Base-by-base conservation (phyloP, 2,113 vertebrate species). In the Diadophis punctatus region DNA sequence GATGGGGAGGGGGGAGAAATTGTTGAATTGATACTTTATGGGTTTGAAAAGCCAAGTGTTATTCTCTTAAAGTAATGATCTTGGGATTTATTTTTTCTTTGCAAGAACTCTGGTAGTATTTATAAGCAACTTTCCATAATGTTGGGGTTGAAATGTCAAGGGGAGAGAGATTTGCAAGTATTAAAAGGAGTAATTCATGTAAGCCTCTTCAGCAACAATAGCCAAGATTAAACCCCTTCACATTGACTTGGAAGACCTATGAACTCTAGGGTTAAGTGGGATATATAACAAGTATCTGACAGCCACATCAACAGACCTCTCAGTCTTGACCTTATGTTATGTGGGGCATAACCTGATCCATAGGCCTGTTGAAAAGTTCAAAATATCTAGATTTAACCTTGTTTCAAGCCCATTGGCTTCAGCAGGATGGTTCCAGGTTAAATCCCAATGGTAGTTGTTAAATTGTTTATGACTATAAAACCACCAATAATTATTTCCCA, bases 201-300 rank as follows among this genome's bases (percentile, higher is more conserved):
- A 97, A 97, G 97, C 96, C 96, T 96, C 91, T 84, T 90, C 93
- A 93, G 92, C 1, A 1, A 96, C 96, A 97, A 97, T 94, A 94
- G 96, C 90, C 91, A 93, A 95, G 96, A 97, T 96, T 96, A 96
- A 95, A 95, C 94, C 74, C 55, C 93, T 95, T 95, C 95, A 95
- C 95, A 96, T 94, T 96, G 95, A 95, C 96, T 96, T 95, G 95
- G 92, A 96, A 4, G 96, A 97, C 96, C 96, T 97, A 93, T 96
- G 96, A 97, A 96, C 96, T 90, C 88, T 92, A 94, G 93, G 96
- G 97, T 97, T 96, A 96, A 97, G 96, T 96, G 94, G 95, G 93
- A 92, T 5, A 0, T 10, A 46, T 93, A 91, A 93, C 93, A 96
- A 96, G 95, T 95, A 96, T 95, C 96, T 96, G 94, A 95, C 90